Base-by-base conservation (phyloP, 2,797 vertebrate genomes). In the Melanotaenia trifasciata region DNA sequence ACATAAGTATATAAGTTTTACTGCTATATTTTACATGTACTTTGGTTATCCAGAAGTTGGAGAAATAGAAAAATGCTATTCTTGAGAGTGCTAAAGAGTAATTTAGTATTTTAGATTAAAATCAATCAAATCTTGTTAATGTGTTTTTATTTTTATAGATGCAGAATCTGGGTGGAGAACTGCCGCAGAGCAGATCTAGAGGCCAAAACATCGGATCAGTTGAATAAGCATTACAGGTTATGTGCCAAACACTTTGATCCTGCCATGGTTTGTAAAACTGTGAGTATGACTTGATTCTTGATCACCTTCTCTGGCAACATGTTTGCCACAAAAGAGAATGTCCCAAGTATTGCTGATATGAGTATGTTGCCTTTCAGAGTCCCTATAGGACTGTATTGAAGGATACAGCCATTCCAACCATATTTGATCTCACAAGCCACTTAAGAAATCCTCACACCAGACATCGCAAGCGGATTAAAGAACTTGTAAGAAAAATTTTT, bases 391-490 rank as follows among this genome's bases (percentile, higher is more conserved):
- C 98, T 0, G 97, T 99, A 26, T 88, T 99, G 69, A 95, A 97
- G 82, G 98, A 99, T 79, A 98, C 97, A 33, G 98, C 98, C 63
- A 96, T 99, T 88, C 98, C 98, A 68, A 99, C 98, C 10, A 97
- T 99, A 91, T 99, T 99, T 92, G 98, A 99, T 88, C 93, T 99
- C 78, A 99, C 98, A n/a, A 99, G 97, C 89, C 98, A 99, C 87
- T 87, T 99, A 56, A 96, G 93, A 86, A 99, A 98, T 81, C 97
- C 97, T 28, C 95, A 96, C 72, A 96, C 96, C 82, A 95, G 97
- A 84, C 96, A 97, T 36, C 96, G 97, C 85, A 99, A 99, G 90
- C 94, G 95, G 84, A 99, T 99, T 84, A 99, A 99, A 95, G 97
- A 99, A 81, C 91, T 99, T 90, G 98, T 99, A 96, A 86, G 94